Evolutionary conservation across 2,113 vertebrate genomes (phyloP).

Genomic region (Octodon degus): DNA sequence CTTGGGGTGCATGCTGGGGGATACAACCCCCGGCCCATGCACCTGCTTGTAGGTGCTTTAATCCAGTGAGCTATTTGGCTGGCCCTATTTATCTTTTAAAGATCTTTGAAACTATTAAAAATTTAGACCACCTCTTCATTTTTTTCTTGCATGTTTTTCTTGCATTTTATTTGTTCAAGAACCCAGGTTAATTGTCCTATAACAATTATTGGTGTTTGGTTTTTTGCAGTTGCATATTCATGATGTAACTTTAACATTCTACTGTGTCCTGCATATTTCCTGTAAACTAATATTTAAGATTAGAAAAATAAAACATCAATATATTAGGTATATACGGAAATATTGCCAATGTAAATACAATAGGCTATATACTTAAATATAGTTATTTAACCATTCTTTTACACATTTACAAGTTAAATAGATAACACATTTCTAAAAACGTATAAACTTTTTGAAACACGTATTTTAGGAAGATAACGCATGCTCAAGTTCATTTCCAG

Average conservation of each 20-base stretch:
- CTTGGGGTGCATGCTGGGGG: too few relatives aligned
- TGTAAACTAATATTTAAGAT: background rate
- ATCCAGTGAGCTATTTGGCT: too few relatives aligned
- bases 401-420: background rate
- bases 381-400: background rate
- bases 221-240: background rate
- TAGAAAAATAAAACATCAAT: background rate
- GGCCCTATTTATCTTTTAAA: background rate
- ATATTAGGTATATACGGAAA: background rate
- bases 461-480: background rate
- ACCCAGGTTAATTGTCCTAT: background rate
- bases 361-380: background rate
- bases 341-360: background rate
- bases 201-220: background rate
- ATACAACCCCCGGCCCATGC: too few relatives aligned
- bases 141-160: background rate
- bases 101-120: background rate
- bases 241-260: background rate
- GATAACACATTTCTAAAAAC: background rate
- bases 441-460: background rate
- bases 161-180: background rate
- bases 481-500: background rate
- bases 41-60: too few relatives aligned
- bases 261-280: background rate
- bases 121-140: background rate